Percentiles rank a stretch among this genome's conserved stretches.
Evolutionary conservation across 2,113 vertebrate genomes (phyloP).

Genomic region (Sylvietta virens): DNA sequence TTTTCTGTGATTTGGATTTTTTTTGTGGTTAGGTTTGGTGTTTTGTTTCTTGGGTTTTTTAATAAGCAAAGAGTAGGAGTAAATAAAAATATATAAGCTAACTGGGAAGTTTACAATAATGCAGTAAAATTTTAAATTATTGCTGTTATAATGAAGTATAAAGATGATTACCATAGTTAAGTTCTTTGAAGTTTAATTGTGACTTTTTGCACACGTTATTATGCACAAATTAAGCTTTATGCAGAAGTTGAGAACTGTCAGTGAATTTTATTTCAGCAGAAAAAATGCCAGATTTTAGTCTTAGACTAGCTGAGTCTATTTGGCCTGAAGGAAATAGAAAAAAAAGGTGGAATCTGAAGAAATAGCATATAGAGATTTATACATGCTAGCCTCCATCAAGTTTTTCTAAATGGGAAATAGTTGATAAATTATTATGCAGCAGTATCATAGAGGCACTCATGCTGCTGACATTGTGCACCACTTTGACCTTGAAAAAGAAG

Average conservation of each 20-base stretch:
- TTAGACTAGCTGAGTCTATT: neutral
- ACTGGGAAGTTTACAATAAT: neutral
- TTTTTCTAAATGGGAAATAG: neutral
- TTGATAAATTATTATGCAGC: neutral
- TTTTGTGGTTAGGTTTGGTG: neutral
- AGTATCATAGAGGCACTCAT: neutral
- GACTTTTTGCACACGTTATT: neutral
- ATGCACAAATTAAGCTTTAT: neutral
- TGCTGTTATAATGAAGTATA: neutral
- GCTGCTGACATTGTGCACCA: neutral
- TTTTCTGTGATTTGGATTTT: neutral
- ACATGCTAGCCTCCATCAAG: neutral
- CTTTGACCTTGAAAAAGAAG: neutral
- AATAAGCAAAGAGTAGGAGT: neutral
- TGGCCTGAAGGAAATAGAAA: neutral
- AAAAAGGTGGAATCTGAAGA: neutral
- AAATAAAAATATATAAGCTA: neutral
- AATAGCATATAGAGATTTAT: neutral
- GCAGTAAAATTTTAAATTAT: neutral
- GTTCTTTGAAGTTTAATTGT: conserved; percentile 1
- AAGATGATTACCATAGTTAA: neutral
- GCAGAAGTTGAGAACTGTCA: neutral
- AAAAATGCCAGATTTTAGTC: neutral
- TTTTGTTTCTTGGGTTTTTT: neutral
- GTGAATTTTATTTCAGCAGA: neutral